Conservation (phyloP, 2,113 vertebrate species). For the Bos javanicus region DNA sequence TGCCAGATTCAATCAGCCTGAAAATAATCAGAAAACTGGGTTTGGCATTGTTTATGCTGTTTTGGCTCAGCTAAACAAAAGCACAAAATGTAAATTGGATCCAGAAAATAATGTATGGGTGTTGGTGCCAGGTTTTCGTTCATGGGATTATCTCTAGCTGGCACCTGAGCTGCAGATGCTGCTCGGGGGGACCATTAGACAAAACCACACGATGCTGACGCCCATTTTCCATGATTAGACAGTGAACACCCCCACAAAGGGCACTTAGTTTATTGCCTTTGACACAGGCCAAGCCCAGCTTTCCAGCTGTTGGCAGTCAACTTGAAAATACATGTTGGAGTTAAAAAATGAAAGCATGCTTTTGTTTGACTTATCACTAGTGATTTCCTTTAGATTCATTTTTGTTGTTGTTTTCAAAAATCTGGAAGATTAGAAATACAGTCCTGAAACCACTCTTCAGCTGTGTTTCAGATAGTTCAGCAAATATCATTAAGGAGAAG, state of each 20-base stretch:
- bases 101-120: conserved; percentile 29
- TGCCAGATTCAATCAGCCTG: conserved; percentile 76
- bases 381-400: conserved; percentile 31
- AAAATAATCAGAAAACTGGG: conserved; percentile 73
- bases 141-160: conserved; percentile 63
- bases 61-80: conserved; percentile 65
- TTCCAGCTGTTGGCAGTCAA: conserved; percentile 19
- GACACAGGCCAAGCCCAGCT: neutral
- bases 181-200: conserved; percentile 41
- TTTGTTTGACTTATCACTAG: neutral
- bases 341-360: neutral
- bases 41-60: conserved; percentile 69
- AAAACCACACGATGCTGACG: neutral
- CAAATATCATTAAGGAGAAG: neutral
- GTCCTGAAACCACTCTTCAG: neutral
- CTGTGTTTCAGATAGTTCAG: neutral
- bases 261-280: neutral
- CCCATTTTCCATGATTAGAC: neutral
- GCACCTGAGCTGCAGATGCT: conserved; percentile 24
- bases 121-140: conserved; percentile 55
- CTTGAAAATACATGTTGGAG: conserved; percentile 7
- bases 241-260: neutral
- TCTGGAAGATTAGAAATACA: neutral
- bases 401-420: neutral
- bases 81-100: conserved; percentile 70